phyloP scores from a whole-genome alignment of 1,140 invertebrate genomes.

The Planococcus citri region DNA sequence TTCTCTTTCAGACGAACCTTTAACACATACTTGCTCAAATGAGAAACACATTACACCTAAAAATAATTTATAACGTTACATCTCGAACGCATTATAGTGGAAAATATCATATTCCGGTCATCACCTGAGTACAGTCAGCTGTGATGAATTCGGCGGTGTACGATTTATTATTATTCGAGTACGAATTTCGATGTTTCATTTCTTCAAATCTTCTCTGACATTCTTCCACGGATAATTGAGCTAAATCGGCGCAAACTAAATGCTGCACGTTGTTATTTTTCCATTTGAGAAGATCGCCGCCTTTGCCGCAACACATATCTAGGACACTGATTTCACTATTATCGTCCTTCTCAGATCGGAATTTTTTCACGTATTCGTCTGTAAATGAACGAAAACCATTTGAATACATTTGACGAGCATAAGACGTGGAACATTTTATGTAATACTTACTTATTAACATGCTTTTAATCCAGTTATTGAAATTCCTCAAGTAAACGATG shows the following conservation, averaged over 20 bases:
- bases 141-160: conserved; percentile 85
- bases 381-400: conserved; percentile 8
- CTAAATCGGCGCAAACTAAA: conserved; percentile 92
- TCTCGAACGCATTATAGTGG: not conserved
- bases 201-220: conserved; percentile 56
- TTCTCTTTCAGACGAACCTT: conserved; percentile 32
- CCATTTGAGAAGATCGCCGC: conserved; percentile 95
- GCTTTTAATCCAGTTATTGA: conserved; percentile 98
- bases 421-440: not conserved
- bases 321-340: conserved; percentile 46
- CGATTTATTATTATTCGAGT: conserved; percentile 31
- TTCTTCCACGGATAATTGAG: conserved; percentile 79
- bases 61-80: conserved; percentile 31
- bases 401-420: not conserved
- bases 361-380: conserved; percentile 50
- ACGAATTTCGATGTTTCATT: conserved; percentile 35
- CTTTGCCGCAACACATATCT: conserved; percentile 84
- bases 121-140: conserved; percentile 78
- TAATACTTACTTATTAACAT: conserved; percentile 65
- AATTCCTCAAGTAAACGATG: conserved; percentile 88
- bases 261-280: conserved; percentile 63
- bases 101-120: not conserved
- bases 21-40: conserved; percentile 17
- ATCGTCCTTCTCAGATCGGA: conserved; percentile 45
- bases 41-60: not conserved